Evolutionary conservation across 2,888 invertebrate genomes (phyloP).

Genomic region (Cyaniris semiargus): DNA sequence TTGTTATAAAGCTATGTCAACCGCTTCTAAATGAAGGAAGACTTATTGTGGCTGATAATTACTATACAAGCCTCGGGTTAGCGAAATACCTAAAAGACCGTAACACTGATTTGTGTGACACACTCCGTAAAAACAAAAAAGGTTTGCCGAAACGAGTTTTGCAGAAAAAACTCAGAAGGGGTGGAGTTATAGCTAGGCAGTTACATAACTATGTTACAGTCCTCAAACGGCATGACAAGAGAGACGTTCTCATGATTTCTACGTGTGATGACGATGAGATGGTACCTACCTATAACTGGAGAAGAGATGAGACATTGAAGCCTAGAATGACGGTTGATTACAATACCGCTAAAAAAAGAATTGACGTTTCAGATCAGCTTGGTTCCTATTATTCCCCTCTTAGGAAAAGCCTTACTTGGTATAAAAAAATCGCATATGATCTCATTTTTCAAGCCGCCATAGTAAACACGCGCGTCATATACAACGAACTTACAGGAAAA

Average conservation of each 20-base stretch:
- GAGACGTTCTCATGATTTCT: constrained; percentile 31
- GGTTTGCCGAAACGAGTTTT: constrained; percentile 34
- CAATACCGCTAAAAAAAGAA: constrained; percentile 39
- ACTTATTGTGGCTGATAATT: constrained; percentile 34
- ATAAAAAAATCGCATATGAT: constrained; percentile 30
- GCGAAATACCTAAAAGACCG: constrained; percentile 35
- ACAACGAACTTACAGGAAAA: constrained; percentile 21
- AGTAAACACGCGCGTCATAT: constrained; percentile 30
- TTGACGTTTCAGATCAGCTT: constrained; percentile 36
- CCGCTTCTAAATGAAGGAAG: constrained; percentile 38
- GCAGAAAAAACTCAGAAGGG: constrained; percentile 31
- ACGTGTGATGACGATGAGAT: constrained; percentile 30
- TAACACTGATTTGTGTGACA: no score
- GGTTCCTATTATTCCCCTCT: constrained; percentile 36
- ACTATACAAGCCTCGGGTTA: constrained; percentile 33
- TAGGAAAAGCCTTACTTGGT: constrained; percentile 25
- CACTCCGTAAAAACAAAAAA: constrained; percentile 34
- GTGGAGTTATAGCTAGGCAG: constrained; percentile 28
- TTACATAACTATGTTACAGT: constrained; percentile 21
- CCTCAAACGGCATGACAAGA: constrained; percentile 24
- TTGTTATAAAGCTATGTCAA: constrained; percentile 38
- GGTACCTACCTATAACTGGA: constrained; percentile 26
- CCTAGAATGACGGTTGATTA: constrained; percentile 38
- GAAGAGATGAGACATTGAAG: constrained; percentile 35
- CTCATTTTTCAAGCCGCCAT: constrained; percentile 29